Evolutionary conservation across 2,113 vertebrate genomes (phyloP), one percentile per base, ranked within the genome.

Genomic region (Baryphthengus martii): DNA sequence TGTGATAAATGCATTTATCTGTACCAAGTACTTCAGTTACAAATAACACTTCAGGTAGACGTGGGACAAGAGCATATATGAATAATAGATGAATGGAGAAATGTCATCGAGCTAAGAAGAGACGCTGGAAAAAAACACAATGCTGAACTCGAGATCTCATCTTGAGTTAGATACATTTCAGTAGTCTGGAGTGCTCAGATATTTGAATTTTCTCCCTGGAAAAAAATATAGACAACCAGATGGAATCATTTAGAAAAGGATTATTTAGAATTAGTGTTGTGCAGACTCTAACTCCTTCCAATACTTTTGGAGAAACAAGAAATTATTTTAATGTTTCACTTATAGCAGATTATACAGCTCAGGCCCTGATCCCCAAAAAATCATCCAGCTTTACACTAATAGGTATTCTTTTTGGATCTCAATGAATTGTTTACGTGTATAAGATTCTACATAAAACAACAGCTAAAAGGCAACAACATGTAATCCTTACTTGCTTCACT

Each of bases 11-110:
- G n/a, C 70, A 89, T 44, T 84, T 95, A 85, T 53, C 47, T 61
- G 10, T 72, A 89, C 65, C 65, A 75, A 76, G 40, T 78, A 68
- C 65, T 73, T 91, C 75, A 73, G 53, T 73, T 87, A 55, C 83
- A 89, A 67, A 72, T 50, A 89, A 44, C 56, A 75, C 39, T 91
- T 86, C 76, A 89, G 53, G n/a, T 53, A 91, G 61, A 75, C 44
- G 31, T 56, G n/a, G 47, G 42, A 52, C 52, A 92, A 87, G 55
- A 90, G 77, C 20, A 67, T 81, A 49, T 3, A 55, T 95, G 56
- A 90, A 89, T 95, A 93, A 95, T 47, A 83, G 47, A 84, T 91
- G 52, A 83, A 74, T 7, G 6, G 56, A 92, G 56, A 90, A 90
- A 87, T 89, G 52, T 59, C 66, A 81, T 88, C 76, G 71, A 74